Percentiles rank a stretch among this genome's conserved stretches.
phyloP scores from a whole-genome alignment of 2,888 invertebrate species.

The Phyllotreta striolata region DNA sequence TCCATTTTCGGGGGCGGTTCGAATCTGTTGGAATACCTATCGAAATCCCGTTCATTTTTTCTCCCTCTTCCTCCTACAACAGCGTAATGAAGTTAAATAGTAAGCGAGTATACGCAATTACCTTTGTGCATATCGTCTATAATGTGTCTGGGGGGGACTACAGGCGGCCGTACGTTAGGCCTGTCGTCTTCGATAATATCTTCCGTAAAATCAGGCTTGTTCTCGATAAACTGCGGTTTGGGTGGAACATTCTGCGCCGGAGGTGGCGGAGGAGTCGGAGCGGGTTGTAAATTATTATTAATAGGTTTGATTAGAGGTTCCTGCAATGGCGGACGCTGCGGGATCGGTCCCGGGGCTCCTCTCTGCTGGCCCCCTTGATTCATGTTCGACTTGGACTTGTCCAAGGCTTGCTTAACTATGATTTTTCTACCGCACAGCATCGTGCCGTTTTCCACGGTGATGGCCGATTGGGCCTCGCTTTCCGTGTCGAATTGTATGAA shows the following conservation, averaged over 20 bases:
- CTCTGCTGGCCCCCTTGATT: conserved; percentile 19
- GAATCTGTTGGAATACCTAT: conserved; percentile 41
- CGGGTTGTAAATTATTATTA: neutral
- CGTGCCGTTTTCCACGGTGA: conserved; percentile 73
- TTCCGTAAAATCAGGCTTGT: conserved; percentile 34
- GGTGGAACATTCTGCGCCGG: conserved; percentile 19
- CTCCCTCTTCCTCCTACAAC: conserved; percentile 33
- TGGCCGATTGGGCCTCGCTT: conserved; percentile 77
- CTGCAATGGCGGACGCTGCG: conserved; percentile 19
- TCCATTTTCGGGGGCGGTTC: conserved; percentile 41
- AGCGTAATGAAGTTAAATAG: conserved; percentile 26
- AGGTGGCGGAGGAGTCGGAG: conserved; percentile 24
- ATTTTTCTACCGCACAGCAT: conserved; percentile 77
- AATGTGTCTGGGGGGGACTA: conserved; percentile 31
- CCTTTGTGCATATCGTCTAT: conserved; percentile 39
- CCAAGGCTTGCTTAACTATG: conserved; percentile 69
- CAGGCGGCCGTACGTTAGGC: conserved; percentile 46
- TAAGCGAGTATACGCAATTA: neutral
- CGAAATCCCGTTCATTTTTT: conserved; percentile 34
- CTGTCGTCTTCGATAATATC: conserved; percentile 40
- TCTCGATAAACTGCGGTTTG: conserved; percentile 26
- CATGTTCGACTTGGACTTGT: conserved; percentile 50
- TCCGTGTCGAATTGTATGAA: conserved; percentile 87
- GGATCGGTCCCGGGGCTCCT: neutral
- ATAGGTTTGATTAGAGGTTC: conserved; percentile 9